Conservation (phyloP, 1,140 invertebrate genomes). For the Catajapyx aquilonaris region DNA sequence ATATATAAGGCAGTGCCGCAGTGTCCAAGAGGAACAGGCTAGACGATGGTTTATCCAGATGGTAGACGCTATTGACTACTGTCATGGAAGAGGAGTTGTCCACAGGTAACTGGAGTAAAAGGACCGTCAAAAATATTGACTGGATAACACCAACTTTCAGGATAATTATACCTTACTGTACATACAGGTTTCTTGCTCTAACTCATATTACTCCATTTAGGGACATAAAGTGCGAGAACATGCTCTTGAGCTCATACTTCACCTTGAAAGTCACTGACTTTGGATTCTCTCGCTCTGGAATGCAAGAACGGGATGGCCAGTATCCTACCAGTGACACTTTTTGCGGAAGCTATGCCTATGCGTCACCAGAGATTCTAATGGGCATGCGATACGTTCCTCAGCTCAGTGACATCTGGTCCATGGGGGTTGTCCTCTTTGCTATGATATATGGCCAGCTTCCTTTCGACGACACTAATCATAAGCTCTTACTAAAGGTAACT, state of each 20-base stretch:
- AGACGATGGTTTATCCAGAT: constrained; percentile 14
- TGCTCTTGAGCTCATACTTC: constrained; percentile 20
- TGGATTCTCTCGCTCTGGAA: constrained; percentile 18
- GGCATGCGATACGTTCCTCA: background rate
- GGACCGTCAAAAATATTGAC: too few relatives aligned
- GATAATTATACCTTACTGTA: too few relatives aligned
- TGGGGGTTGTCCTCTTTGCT: constrained; percentile 4
- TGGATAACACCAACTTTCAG: too few relatives aligned
- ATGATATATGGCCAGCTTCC: constrained; percentile 18
- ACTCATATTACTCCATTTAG: too few relatives aligned
- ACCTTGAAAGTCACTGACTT: constrained; percentile 28
- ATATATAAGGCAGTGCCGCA: constrained; percentile 2
- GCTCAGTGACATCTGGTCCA: background rate
- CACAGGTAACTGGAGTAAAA: constrained; percentile 21
- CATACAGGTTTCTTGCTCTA: constrained; percentile 11
- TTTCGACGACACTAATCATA: constrained; percentile 36
- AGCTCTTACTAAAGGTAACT: constrained; percentile 45
- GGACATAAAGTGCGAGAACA: constrained; percentile 25
- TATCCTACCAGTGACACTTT: constrained; percentile 4
- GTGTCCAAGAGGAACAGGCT: constrained; percentile 5
- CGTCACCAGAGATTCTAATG: constrained; percentile 12
- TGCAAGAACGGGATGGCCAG: background rate
- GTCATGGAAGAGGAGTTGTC: constrained; percentile 13
- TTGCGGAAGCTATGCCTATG: constrained; percentile 10
- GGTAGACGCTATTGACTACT: constrained; percentile 6